Conservation (phyloP, 2,888 invertebrate species). For the Orthonychiurus folsomi region DNA sequence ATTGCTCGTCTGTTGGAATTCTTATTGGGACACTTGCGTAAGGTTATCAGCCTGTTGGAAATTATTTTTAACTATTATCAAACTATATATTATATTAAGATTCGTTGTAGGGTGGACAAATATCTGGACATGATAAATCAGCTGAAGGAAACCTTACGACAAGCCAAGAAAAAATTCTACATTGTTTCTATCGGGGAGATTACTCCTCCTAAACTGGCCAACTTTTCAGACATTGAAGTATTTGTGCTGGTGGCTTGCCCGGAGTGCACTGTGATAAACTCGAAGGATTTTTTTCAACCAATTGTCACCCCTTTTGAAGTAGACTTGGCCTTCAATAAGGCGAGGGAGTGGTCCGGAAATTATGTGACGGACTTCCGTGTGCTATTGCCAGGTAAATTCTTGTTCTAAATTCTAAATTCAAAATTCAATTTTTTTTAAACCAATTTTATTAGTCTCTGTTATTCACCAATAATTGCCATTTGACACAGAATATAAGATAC, state of each 20-base stretch:
- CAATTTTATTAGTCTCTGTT: not conserved
- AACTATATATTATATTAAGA: not conserved
- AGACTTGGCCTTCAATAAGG: conserved; percentile 55
- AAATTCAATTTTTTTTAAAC: too few relatives aligned
- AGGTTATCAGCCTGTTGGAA: too few relatives aligned
- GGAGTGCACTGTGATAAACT: conserved; percentile 71
- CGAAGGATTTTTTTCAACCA: conserved; percentile 67
- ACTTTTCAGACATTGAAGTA: conserved; percentile 87
- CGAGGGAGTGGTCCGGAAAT: conserved; percentile 48
- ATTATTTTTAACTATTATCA: not conserved
- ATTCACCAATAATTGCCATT: too few relatives aligned
- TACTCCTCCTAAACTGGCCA: conserved; percentile 87
- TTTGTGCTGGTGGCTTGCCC: conserved; percentile 88
- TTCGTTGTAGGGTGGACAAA: conserved; percentile 52
- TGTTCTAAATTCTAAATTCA: not conserved
- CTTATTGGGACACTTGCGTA: conserved; percentile 76
- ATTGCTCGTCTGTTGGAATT: conserved; percentile 76
- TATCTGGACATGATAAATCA: conserved; percentile 65
- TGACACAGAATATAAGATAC: too few relatives aligned
- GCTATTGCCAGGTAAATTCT: conserved; percentile 55
- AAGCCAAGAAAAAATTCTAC: conserved; percentile 76
- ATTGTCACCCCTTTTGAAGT: conserved; percentile 86
- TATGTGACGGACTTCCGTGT: conserved; percentile 68
- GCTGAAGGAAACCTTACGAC: conserved; percentile 61
- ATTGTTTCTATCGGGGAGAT: conserved; percentile 89